Base-by-base conservation (phyloP, 1,140 invertebrate genomes). In the Carposina sasakii region DNA sequence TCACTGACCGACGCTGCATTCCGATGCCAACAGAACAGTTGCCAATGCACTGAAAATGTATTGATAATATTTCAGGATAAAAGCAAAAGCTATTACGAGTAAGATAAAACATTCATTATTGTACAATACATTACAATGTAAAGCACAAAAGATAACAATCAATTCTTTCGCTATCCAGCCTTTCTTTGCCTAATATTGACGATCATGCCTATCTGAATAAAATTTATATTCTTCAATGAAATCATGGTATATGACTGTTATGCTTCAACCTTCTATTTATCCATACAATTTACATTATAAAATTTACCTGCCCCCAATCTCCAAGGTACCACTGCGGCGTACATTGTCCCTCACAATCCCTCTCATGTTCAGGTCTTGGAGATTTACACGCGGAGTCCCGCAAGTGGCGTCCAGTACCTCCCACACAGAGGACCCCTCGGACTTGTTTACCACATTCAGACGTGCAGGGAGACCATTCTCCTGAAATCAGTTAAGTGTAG, bases 391-490 rank as follows among this genome's bases (percentile, higher is more conserved):
- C 75, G 0, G 66, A 54, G 44, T 83, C 75, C 12, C 67, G 39
- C 3, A 83, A 44, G 37, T 76, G 76, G 21, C 79, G 49, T 13
- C 79, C 79, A 8, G 52, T 75, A 10, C 72, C 75, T 2, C 79
- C 76, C 3, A 83, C 73, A 45, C 79, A 83, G 0, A 83, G 64
- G 5, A 83, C 76, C 0, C 75, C 75, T 0, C 79, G 69, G 1
- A 79, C 51, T 54, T 83, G 76, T 26, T 62, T 72, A 0, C 79
- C 78, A 36, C 79, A 83, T 4, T 57, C 4, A 1, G 75, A 70
- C 0, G 71, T 64, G 52, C 79, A 83, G 6, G 58, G 17, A 3
- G 79, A 83, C 78, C 78, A 83, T 21, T 82, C 75, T 24, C 78
- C 78, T 82, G 19, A n/a, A n/a, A n/a, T n/a, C n/a, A n/a, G n/a